Evolutionary conservation across 2,888 invertebrate genomes (phyloP), one percentile per base, ranked within the genome.

Genomic region (Cataglyphis albicans): DNA sequence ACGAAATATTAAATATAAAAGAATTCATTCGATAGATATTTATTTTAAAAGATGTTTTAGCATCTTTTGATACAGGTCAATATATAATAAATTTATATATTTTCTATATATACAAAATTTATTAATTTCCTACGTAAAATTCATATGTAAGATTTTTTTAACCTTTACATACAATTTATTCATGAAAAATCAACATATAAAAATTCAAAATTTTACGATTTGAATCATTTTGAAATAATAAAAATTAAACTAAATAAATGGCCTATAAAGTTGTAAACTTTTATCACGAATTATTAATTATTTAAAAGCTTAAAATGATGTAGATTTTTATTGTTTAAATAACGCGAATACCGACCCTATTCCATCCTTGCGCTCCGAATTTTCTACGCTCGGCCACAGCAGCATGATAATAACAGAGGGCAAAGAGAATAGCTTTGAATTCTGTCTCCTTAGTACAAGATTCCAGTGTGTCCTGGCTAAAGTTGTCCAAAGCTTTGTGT

Each of bases 291-390:
- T 55, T 55, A 72, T 5, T 55, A 18, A 18, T 5, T 9, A 25
- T 57, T 9, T 57, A 25, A 70, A 52, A 38, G 52, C 15, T 18
- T 15, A 2, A 29, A 29, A 2, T 29, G 35, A 35, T 0, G 15
- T 38, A 5, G 35, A 35, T 1, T 48, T 0, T 48, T 52, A 59
- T 57, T 5, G 52, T 3, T 55, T 5, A 25, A 35, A 0, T 59
- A 3, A 2, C 25, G 35, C 15, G 10, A 35, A 12, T 64, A 83
- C 48, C 84, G 88, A 95, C 95, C 95, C 97, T 96, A 93, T 98
- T 98, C 98, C 98, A 98, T 15, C 98, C 98, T 94, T 99, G 98
- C 0, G 99, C 97, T 0, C 99, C 99, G 93, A 99, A 99, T 95
- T 99, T 99, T 59, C 98, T 96, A 84, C 99, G 95, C 94, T 99